Base-by-base conservation (phyloP, 2,797 vertebrate genomes). In the Gobio occitaniae region DNA sequence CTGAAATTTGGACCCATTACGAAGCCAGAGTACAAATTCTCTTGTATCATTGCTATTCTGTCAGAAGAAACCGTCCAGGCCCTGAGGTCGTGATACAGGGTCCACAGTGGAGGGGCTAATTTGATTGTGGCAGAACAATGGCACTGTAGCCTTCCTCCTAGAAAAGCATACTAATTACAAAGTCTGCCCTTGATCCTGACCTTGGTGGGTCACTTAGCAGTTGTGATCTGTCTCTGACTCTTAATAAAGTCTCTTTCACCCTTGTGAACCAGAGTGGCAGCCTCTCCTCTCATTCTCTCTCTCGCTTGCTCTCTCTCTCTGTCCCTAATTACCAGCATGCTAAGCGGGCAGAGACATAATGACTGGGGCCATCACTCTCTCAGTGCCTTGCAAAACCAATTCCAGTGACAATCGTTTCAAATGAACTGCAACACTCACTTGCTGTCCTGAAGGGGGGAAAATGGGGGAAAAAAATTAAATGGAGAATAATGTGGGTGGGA, bases 161-260 rank as follows among this genome's bases (percentile, higher is more conserved):
- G 91, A 97, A 97, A 96, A 95, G 97, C 97, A 97, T 97, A 96
- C 97, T 99, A 99, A 99, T 98, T 98, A 97, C 94, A 94, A 87
- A 89, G 90, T 95, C 95, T 96, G 96, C 96, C 96, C 97, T 97
- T 97, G 96, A 95, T 96, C 91, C 95, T 92, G 97, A 98, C 97
- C 97, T 98, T 97, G 96, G 96, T 95, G 93, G 97, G 97, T 97
- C 97, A 97, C 96, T 97, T 96, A 95, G 96, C 96, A 96, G 96
- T 97, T 96, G 96, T 97, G 97, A 99, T 98, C 97, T 97, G 96
- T 97, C 96, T 96, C 96, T 97, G 96, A 99, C 97, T 98, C 97
- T 96, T 97, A 97, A 98, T 98, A 97, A 97, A 97, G 96, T 97
- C 96, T 96, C 95, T 96, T 97, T 96, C 94, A 96, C 83, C 94